These are phyloP conservation scores for Trissolcus brochymenae DNA, from an alignment of 2,888 invertebrate species.

Conservation along the genomic window DNA sequence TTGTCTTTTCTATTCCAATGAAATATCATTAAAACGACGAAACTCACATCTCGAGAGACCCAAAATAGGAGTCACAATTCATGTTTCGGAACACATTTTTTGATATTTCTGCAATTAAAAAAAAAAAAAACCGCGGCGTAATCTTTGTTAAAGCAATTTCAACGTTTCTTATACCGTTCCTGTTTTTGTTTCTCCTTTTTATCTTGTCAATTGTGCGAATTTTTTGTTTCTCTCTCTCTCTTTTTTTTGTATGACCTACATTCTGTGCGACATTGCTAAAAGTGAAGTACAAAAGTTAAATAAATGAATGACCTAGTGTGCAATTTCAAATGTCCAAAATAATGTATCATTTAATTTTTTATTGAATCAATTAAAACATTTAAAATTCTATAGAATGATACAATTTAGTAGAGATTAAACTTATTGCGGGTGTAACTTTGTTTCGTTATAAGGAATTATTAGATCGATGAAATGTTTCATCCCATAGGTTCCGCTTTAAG, in stretches of 20 bases:
- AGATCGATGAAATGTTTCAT: too few relatives aligned
- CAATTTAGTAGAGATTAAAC: too few relatives aligned
- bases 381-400: too few relatives aligned
- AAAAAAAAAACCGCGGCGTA: conserved; percentile 6
- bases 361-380: too few relatives aligned
- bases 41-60: conserved; percentile 18
- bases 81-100: conserved; percentile 32
- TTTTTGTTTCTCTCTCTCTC: neutral
- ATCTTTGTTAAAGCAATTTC: conserved; percentile 27
- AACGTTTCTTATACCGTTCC: conserved; percentile 5
- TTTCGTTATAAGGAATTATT: neutral
- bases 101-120: conserved; percentile 1
- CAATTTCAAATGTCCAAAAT: too few relatives aligned
- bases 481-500: neutral
- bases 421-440: too few relatives aligned
- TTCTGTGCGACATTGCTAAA: neutral
- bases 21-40: conserved; percentile 43
- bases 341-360: too few relatives aligned
- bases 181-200: conserved; percentile 7
- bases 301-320: too few relatives aligned
- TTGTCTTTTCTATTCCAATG: conserved; percentile 47
- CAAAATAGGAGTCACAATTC: conserved; percentile 26
- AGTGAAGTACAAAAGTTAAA: neutral
- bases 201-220: conserved; percentile 5
- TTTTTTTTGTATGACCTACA: neutral